These are phyloP conservation scores for Mus minutoides DNA, from an alignment of 2,797 vertebrate genomes.

Conservation along the genomic window DNA sequence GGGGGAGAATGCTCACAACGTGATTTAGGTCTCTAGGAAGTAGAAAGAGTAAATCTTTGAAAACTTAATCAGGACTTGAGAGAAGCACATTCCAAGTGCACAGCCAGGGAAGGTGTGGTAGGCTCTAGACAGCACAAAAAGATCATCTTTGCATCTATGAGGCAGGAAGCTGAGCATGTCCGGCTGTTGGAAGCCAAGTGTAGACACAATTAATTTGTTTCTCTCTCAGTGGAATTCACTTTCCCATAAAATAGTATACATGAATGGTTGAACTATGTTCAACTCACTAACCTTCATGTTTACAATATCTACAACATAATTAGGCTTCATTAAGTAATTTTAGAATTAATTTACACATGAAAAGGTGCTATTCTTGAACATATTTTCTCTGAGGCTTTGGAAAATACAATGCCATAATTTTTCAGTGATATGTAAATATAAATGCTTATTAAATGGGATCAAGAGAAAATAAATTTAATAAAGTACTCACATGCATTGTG, in stretches of 20 bases:
- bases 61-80: neutral
- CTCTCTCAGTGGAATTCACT: neutral
- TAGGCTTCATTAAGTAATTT: neutral
- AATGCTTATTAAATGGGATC: slow-evolving; percentile 7
- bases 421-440: neutral
- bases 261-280: neutral
- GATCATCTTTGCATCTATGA: neutral
- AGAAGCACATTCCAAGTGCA: rapidly evolving
- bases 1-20: neutral
- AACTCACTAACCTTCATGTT: neutral
- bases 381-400: slow-evolving; percentile 23
- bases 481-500: neutral
- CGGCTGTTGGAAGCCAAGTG: neutral
- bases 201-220: neutral
- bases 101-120: neutral
- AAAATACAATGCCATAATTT: slow-evolving; percentile 15
- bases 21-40: neutral
- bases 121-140: neutral
- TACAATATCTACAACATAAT: neutral
- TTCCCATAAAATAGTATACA: neutral
- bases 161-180: neutral
- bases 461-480: slow-evolving; percentile 42
- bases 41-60: neutral
- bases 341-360: neutral
- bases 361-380: neutral